Evolutionary conservation across 2,797 vertebrate genomes (phyloP).

Genomic region (Eurystomus glaucurus): DNA sequence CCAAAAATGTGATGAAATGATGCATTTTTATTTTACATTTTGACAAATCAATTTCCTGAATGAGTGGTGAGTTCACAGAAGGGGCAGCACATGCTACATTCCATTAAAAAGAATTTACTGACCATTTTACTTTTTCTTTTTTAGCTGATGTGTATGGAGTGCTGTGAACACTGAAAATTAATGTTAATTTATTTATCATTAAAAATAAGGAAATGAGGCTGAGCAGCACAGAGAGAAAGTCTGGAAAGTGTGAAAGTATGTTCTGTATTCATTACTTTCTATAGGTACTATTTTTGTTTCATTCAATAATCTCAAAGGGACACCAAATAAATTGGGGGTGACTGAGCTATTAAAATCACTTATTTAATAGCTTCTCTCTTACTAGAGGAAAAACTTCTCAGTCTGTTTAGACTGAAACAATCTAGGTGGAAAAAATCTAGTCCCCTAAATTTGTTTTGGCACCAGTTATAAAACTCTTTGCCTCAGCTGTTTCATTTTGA

Average conservation of each 20-base stretch:
- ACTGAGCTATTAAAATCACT: conserved; percentile 76
- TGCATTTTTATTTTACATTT: conserved; percentile 57
- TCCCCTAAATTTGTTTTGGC: conserved; percentile 75
- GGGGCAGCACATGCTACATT: conserved; percentile 35
- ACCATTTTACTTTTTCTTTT: not conserved
- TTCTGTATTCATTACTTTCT: conserved; percentile 33
- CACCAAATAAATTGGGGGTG: conserved; percentile 75
- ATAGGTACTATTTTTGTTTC: conserved; percentile 69
- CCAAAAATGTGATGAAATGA: conserved; percentile 60
- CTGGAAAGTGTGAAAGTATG: conserved; percentile 48
- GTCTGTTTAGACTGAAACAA: conserved; percentile 81
- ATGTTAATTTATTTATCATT: conserved; percentile 62
- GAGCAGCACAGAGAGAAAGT: conserved; percentile 17
- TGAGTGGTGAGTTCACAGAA: conserved; percentile 44
- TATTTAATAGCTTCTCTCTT: conserved; percentile 78
- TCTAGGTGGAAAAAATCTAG: conserved; percentile 79
- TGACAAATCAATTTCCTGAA: conserved; percentile 71
- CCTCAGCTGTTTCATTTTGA: conserved; percentile 77
- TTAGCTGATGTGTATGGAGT: not conserved
- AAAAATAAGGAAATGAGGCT: conserved; percentile 57
- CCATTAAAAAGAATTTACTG: conserved; percentile 11
- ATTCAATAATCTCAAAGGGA: conserved; percentile 72
- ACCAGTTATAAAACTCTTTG: conserved; percentile 73
- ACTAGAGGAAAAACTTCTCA: conserved; percentile 75
- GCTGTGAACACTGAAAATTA: conserved; percentile 46